Base-by-base conservation (phyloP, 2,113 vertebrate genomes). In the Stegastes partitus region DNA sequence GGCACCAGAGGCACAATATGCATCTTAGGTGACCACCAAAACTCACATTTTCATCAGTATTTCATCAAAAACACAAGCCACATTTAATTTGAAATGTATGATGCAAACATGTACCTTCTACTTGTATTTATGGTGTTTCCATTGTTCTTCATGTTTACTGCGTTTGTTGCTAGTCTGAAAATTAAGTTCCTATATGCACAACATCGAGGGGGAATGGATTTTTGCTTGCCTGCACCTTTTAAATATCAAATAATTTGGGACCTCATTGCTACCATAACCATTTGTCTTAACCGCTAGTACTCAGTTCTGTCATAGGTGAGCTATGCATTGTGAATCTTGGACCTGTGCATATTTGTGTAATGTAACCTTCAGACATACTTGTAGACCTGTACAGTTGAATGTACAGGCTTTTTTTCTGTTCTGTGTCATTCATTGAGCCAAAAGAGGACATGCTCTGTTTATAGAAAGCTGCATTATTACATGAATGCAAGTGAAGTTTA, bases 241-340 rank as follows among this genome's bases (percentile, higher is more conserved):
- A 28, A 45, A 49, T 81, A 77, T 81, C 53, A 49, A 62, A 77
- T 77, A 7, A 87, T 79, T 80, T 68, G 68, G 79, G 83, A 86
- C 80, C 82, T 81, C 54, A 64, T 82, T 47, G 83, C 25, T 56
- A 79, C 61, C 77, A 16, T 34, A 82, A 76, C 90, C 90, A 81
- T 91, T 92, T 93, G 91, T 95, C 93, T 93, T 94, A 93, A 93
- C 83, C 45, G 61, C 75, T 75, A 77, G 80, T 88, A 83, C 88
- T 92, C 82, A 65, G 78, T 82, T 77, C 70, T 75, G 81, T 90
- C 79, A 72, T 87, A 72, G 86, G 87, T 86, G 84, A 92, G 90
- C 94, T 94, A 92, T 94, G 93, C 93, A 94, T 93, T 74, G 88
- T 94, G 89, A 94, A 85, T 79, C 79, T 85, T 91, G 88, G 89